Evolutionary conservation across 2,797 vertebrate species (phyloP).

Genomic region (Enteromius mattozi): DNA sequence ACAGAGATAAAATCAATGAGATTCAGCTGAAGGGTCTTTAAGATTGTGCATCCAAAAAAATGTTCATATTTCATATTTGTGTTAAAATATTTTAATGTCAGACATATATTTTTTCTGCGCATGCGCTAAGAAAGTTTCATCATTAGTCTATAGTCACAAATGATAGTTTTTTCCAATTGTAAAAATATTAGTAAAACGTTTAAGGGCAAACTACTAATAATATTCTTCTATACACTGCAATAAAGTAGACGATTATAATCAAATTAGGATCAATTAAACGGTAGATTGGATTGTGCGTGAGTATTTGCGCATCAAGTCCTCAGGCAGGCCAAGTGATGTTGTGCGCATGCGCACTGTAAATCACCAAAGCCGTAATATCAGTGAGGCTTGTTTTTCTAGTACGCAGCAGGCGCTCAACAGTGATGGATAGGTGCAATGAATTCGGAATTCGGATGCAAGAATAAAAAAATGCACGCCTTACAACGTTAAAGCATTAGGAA

Average conservation of each 20-base stretch:
- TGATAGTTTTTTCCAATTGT: not conserved
- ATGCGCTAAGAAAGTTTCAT: not conserved
- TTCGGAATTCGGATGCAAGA: not conserved
- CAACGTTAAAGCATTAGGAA: not conserved
- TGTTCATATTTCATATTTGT: not conserved
- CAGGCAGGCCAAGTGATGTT: not conserved
- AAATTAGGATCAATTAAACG: conserved; percentile 23
- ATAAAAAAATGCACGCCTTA: not conserved
- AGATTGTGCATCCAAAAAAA: not conserved
- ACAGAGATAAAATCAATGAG: not conserved
- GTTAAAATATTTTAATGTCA: not conserved
- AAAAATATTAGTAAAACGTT: not conserved
- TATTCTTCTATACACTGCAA: no score
- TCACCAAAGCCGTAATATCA: conserved; percentile 14
- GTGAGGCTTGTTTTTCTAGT: conserved; percentile 32
- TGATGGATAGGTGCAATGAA: not conserved
- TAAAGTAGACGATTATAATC: conserved; percentile 1
- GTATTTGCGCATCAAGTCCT: not conserved
- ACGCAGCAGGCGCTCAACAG: conserved; percentile 20
- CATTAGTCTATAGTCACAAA: not conserved
- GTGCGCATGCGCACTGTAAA: conserved; percentile 55
- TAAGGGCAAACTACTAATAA: not conserved
- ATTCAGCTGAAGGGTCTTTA: not conserved
- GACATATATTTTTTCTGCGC: not conserved
- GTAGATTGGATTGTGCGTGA: not conserved